Base-by-base conservation (phyloP, 2,113 vertebrate species). In the Nothoprocta perdicaria region DNA sequence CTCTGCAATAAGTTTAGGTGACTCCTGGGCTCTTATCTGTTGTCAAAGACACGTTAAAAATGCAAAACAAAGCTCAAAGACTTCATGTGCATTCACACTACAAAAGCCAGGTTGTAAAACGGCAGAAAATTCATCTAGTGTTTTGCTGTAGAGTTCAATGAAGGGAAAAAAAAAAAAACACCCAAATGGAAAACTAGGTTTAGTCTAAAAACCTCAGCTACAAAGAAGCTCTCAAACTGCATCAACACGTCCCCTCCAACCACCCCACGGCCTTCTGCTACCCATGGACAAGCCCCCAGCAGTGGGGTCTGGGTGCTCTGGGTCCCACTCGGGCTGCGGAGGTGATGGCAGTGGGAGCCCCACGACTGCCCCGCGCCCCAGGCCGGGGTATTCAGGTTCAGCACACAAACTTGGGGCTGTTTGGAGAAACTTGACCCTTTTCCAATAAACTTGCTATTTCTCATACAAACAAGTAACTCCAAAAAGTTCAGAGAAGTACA, bases 391-490 rank as follows among this genome's bases (percentile, higher is more conserved):
- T 91, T 73, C 82, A 66, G 68, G 16, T 72, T 84, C 78, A 61
- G 48, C 86, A 46, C 72, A 78, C 48, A 61, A 15, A 68, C 31
- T 57, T 43, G 76, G 18, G 85, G 86, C 94, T 72, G n/a, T 63
- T 87, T 23, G 19, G 89, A 92, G 91, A 66, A 84, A 80, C 80
- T 87, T 75, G 75, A 93, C 92, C 89, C 93, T 84, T 91, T 82
- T 83, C 93, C 90, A 94, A 90, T 71, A 96, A 96, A 96, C 79
- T 79, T 91, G 52, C 14, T 83, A 89, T 84, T 96, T 95, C 91
- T 84, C 74, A 91, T 74, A 93, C 93, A 96, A 96, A 95, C 86
- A 89, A 95, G 96, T 89, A 96, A 95, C 91, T 95, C 63, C 63
- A 53, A 46, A 53, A 93, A 96, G 82, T 91, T 90, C 91, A 48